Conservation (phyloP, 2,797 vertebrate genomes). For the Gallinago solitaria region DNA sequence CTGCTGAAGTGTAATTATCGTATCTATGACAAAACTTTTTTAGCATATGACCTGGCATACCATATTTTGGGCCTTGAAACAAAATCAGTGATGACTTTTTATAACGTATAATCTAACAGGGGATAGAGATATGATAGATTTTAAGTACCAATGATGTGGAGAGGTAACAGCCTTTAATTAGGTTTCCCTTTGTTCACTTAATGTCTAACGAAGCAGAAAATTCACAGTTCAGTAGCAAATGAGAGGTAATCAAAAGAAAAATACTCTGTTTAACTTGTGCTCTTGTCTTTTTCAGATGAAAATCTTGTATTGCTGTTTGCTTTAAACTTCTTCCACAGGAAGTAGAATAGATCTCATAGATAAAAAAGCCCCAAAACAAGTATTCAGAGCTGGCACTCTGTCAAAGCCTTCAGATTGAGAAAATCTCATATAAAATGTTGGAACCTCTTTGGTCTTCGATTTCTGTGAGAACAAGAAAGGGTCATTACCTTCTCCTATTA, state of each 20-base stretch:
- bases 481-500: not conserved
- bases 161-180: not conserved
- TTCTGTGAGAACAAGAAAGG: not conserved
- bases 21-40: conserved; percentile 55
- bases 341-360: not conserved
- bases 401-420: not conserved
- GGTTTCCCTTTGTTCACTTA: not conserved
- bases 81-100: conserved; percentile 21
- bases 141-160: not conserved
- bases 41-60: conserved; percentile 45
- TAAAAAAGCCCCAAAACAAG: not conserved
- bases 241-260: conserved; percentile 16
- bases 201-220: conserved; percentile 34
- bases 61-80: conserved; percentile 42
- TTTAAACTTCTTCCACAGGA: conserved; percentile 19
- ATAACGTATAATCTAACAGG: not conserved
- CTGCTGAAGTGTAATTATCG: conserved; percentile 39
- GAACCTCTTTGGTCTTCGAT: not conserved
- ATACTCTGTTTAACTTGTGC: not conserved
- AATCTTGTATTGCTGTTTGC: conserved; percentile 13
- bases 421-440: not conserved
- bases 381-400: not conserved
- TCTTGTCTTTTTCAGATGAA: not conserved
- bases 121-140: conserved; percentile 1
- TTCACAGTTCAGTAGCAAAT: conserved; percentile 32